phyloP scores from a whole-genome alignment of 2,113 vertebrate genomes.

The Cyanocitta stelleri region DNA sequence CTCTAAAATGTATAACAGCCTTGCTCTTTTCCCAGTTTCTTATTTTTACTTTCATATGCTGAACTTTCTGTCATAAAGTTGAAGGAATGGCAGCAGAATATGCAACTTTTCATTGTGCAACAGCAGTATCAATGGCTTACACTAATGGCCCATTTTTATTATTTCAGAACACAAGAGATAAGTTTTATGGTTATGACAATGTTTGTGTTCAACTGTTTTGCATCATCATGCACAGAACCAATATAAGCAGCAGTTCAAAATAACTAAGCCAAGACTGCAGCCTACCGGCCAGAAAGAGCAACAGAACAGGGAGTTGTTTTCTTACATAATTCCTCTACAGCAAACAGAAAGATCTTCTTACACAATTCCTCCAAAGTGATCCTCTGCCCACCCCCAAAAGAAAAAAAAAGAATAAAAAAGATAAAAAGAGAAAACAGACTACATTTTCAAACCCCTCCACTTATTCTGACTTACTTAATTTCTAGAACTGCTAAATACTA shows the following conservation, averaged over 20 bases:
- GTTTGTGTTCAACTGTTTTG: background rate
- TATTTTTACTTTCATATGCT: background rate
- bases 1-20: background rate
- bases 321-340: background rate
- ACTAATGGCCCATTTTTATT: background rate
- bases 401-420: background rate
- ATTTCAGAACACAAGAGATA: background rate
- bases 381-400: background rate
- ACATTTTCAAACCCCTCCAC: background rate
- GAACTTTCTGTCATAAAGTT: background rate
- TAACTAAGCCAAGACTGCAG: conserved; percentile 24
- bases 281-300: background rate
- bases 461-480: background rate
- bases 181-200: background rate
- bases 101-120: background rate
- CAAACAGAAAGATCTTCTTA: background rate
- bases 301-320: background rate
- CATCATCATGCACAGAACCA: background rate
- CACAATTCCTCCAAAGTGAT: background rate
- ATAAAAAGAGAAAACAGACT: background rate
- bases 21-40: background rate
- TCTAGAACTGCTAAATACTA: background rate
- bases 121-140: background rate
- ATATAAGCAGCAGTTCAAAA: background rate
- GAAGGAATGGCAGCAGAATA: background rate